Conservation (phyloP, 2,888 invertebrate species). For the Xanthia icteritia region DNA sequence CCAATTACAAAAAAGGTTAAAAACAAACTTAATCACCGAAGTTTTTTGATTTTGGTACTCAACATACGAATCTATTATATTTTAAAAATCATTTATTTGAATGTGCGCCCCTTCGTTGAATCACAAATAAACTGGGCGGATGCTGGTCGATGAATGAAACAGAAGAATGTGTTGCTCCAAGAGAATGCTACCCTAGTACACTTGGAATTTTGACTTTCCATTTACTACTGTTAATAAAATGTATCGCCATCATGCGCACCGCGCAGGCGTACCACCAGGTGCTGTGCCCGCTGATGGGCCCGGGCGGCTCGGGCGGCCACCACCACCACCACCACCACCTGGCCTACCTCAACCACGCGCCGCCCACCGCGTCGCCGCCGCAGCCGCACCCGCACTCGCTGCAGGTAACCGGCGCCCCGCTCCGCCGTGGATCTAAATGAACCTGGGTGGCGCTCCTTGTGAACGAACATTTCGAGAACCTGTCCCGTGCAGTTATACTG, state of each 20-base stretch:
- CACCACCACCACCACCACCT: slow-evolving; percentile 88
- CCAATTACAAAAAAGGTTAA: no score
- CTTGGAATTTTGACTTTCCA: background rate
- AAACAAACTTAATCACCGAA: no score
- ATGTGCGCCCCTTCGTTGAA: no score
- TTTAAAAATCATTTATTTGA: background rate
- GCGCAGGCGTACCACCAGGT: slow-evolving; percentile 76
- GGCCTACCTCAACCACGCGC: slow-evolving; percentile 88
- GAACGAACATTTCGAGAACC: background rate
- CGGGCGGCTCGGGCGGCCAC: slow-evolving; percentile 76
- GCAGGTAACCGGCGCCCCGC: slow-evolving; percentile 70
- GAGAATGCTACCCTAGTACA: background rate
- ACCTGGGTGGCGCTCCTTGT: background rate
- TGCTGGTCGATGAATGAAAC: no score
- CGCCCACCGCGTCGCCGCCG: slow-evolving; percentile 85
- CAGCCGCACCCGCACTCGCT: slow-evolving; percentile 83
- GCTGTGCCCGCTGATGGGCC: slow-evolving; percentile 85
- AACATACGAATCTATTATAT: background rate
- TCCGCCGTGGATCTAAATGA: slow-evolving; percentile 5
- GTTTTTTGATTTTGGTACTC: background rate
- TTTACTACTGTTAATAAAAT: background rate
- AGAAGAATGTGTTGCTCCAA: no score
- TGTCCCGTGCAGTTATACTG: background rate
- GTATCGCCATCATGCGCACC: no score
- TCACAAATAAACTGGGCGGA: no score